Base-by-base conservation (phyloP, 1,140 invertebrate species). In the Pinna nobilis region DNA sequence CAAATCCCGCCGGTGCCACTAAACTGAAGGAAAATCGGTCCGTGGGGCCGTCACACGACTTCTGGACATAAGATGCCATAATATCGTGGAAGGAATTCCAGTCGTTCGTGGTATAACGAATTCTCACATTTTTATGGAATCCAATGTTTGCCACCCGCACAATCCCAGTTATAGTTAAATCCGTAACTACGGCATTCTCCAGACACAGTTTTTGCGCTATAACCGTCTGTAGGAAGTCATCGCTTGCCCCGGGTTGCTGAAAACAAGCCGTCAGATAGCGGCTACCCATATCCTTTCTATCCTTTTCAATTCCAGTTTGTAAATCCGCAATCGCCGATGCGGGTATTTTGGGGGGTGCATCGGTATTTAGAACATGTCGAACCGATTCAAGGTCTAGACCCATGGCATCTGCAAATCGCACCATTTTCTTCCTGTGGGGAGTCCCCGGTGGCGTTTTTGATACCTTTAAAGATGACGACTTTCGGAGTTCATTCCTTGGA, bases 341-440 rank as follows among this genome's bases (percentile, higher is more conserved):
- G 0, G 88, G 88, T 18, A 89, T 86, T 78, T 79, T 84, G 13
- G 88, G 87, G 0, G 88, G 88, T 25, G 80, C 77, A 15, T 89
- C 86, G 32, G 84, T 50, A 64, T 89, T 86, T 4, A 88, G 71
- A 41, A 89, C 82, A 64, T 88, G 86, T 82, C 95, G 92, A 0
- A 98, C 94, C 82, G 96, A 95, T 13, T 95, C 96, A 72, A 99
- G 90, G 90, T 98, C 97, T 7, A 98, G 90, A 0, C 97, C 97
- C 35, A 99, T 89, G 1, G 95, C 96, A 84, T 98, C 97, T 0
- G 97, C 97, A 87, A 99, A 99, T 20, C 97, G 91, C 0, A 98
- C 97, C 39, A 97, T 97, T 89, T 98, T 98, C 87, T 98, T 98
- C 0, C 94, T 91, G 18, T 81, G 67, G 3, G 87, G 87, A 2